These are phyloP conservation scores for Jordanella pulchra DNA, from an alignment of 2,797 vertebrate genomes.

Conservation along the genomic window DNA sequence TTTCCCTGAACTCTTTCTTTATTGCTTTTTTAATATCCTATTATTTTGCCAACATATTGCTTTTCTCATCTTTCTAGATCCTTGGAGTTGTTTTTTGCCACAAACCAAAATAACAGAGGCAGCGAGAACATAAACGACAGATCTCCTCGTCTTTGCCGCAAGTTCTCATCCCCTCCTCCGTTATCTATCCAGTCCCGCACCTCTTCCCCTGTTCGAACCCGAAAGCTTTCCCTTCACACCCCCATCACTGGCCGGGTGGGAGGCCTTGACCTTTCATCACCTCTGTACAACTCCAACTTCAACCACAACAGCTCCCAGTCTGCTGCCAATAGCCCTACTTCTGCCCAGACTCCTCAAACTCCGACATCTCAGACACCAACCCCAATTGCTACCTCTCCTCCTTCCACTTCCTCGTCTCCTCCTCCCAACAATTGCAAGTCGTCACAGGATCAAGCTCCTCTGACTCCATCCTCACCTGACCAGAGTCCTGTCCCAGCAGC, in stretches of 20 bases:
- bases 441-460: constrained; percentile 82
- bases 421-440: constrained; percentile 76
- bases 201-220: constrained; percentile 89
- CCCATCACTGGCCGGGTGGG: constrained; percentile 86
- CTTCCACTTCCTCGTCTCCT: constrained; percentile 80
- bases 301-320: constrained; percentile 82
- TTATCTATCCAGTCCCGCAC: constrained; percentile 88
- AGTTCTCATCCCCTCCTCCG: constrained; percentile 95
- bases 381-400: constrained; percentile 81
- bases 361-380: constrained; percentile 81
- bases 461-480: constrained; percentile 83
- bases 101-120: constrained; percentile 88
- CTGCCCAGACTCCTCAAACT: constrained; percentile 71
- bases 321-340: constrained; percentile 86
- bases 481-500: constrained; percentile 82
- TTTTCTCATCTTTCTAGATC: constrained; percentile 77
- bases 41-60: constrained; percentile 31
- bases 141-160: constrained; percentile 93
- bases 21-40: constrained; percentile 27
- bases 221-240: constrained; percentile 93
- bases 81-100: constrained; percentile 95
- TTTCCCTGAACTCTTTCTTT: constrained; percentile 18
- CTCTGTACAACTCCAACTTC: constrained; percentile 75
- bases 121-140: constrained; percentile 88
- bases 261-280: constrained; percentile 85